phyloP scores from a whole-genome alignment of 35 echinoderm and acorn worm genomes.

The Nesometra sesokonis region DNA sequence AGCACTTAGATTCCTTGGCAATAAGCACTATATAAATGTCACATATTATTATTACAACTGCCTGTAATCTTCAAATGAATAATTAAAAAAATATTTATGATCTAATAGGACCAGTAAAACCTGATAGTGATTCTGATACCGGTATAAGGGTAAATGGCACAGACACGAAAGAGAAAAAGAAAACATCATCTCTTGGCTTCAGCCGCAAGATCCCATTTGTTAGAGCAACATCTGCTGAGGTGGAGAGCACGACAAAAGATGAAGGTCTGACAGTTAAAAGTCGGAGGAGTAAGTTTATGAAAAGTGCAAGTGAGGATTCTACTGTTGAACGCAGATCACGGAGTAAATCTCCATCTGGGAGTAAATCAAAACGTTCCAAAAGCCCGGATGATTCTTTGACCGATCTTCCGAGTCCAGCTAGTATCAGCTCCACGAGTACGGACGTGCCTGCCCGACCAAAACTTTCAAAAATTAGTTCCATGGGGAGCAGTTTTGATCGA shows the following conservation, averaged over 20 bases:
- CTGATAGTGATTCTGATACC: slow-evolving; percentile 1
- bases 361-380: slow-evolving; percentile 32
- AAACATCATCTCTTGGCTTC: slow-evolving; percentile 42
- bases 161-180: slow-evolving; percentile 52
- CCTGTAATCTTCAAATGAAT: too few relatives aligned
- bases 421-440: slow-evolving; percentile 43
- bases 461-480: slow-evolving; percentile 42
- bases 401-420: slow-evolving; percentile 25
- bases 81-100: too few relatives aligned
- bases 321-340: slow-evolving; percentile 21
- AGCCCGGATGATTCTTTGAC: slow-evolving; percentile 57
- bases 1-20: too few relatives aligned
- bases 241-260: slow-evolving; percentile 24
- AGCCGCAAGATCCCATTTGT: slow-evolving; percentile 68
- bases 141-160: background rate
- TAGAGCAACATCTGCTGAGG: slow-evolving; percentile 44
- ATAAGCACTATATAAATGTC: too few relatives aligned
- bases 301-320: slow-evolving; percentile 83
- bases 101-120: too few relatives aligned
- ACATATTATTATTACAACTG: too few relatives aligned
- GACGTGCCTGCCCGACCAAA: slow-evolving; percentile 43
- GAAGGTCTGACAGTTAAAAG: slow-evolving; percentile 43
- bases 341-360: slow-evolving; percentile 46
- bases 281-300: slow-evolving; percentile 74
- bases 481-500: slow-evolving; percentile 90